These are phyloP conservation scores for Mixornis gularis DNA, from an alignment of 2,113 vertebrate genomes.

Conservation along the genomic window DNA sequence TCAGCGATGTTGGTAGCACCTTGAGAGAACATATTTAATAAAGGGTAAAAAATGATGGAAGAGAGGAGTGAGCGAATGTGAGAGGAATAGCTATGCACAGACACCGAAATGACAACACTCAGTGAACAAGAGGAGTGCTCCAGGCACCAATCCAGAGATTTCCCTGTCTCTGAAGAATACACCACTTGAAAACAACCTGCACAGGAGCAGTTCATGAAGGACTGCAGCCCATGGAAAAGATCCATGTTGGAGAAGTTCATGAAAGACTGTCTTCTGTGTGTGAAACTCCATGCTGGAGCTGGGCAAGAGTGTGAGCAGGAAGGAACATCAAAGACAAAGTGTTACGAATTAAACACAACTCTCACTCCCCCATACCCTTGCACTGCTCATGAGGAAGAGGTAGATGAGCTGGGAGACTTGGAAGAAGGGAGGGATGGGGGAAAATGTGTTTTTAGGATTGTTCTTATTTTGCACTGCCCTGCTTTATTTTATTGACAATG, in stretches of 20 bases:
- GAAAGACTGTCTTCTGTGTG: neutral
- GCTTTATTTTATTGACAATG: neutral
- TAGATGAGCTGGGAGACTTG: neutral
- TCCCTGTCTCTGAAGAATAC: neutral
- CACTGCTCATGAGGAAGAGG: neutral
- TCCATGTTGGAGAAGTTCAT: neutral
- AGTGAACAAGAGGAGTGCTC: neutral
- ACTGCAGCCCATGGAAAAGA: neutral
- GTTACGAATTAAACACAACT: neutral
- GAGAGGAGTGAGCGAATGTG: neutral
- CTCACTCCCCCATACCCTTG: neutral
- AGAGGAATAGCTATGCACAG: neutral
- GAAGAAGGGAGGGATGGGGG: neutral
- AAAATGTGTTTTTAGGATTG: neutral
- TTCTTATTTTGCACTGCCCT: neutral
- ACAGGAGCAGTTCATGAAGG: neutral
- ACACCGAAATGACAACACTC: neutral
- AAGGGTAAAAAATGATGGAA: neutral
- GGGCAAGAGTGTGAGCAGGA: neutral
- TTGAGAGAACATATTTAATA: neutral
- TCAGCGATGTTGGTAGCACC: accelerated
- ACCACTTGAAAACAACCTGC: neutral
- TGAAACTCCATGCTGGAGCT: accelerated
- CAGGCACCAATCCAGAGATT: neutral
- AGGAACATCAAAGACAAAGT: neutral